phyloP scores from a whole-genome alignment of 1,140 invertebrate genomes.

The Zaprionus davidi region DNA sequence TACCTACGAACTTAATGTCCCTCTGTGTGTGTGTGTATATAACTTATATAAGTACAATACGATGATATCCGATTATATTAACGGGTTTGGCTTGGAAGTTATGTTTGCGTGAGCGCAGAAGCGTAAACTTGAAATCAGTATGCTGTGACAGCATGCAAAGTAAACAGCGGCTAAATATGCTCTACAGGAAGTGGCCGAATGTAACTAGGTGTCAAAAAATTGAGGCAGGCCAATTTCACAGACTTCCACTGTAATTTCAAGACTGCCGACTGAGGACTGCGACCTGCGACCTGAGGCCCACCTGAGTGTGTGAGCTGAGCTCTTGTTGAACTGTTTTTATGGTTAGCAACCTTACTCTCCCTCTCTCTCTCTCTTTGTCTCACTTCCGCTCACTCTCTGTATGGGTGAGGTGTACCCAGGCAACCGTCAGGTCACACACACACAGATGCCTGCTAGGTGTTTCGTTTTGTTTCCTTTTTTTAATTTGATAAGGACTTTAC shows the following conservation, averaged over 20 bases:
- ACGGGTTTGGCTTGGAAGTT: not conserved
- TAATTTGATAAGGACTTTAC: slow-evolving; percentile 55
- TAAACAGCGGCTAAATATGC: not conserved
- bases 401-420: slow-evolving; percentile 38
- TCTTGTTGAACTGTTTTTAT: slow-evolving; percentile 2
- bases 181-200: slow-evolving; percentile 14
- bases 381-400: slow-evolving; percentile 6
- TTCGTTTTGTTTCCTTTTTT: slow-evolving; percentile 18
- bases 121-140: slow-evolving; percentile 30
- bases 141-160: slow-evolving; percentile 17
- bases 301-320: not conserved
- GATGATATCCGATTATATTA: not conserved
- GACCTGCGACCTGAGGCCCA: too few relatives aligned
- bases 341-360: slow-evolving; percentile 1
- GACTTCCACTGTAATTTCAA: slow-evolving; percentile 27
- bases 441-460: not conserved
- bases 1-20: too few relatives aligned
- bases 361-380: slow-evolving; percentile 1
- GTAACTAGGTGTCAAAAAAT: slow-evolving; percentile 27
- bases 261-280: slow-evolving; percentile 7
- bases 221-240: slow-evolving; percentile 16
- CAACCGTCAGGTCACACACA: slow-evolving; percentile 29
- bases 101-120: slow-evolving; percentile 27
- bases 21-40: not conserved
- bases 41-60: not conserved